Conservation (phyloP, 1,140 invertebrate genomes). For the Drosophila elegans region DNA sequence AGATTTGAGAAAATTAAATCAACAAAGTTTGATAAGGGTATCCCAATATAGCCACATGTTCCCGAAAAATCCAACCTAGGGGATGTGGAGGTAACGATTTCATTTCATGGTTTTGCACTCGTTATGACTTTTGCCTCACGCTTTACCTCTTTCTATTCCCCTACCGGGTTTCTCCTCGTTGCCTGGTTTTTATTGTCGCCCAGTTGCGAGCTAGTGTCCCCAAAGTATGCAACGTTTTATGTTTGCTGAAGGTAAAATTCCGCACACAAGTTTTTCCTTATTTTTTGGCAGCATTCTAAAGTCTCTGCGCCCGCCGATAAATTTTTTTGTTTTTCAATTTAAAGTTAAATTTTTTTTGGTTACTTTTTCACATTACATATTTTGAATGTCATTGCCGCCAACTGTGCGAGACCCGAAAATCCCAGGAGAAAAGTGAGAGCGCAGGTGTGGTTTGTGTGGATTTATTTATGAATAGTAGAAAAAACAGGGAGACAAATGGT, state of each 20-base stretch:
- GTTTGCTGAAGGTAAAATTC: conserved; percentile 73
- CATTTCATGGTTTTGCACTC: conserved; percentile 83
- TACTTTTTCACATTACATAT: conserved; percentile 60
- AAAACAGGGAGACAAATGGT: conserved; percentile 18
- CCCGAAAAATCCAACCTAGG: background rate
- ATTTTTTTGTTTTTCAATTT: conserved; percentile 71
- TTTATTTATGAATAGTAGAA: conserved; percentile 47
- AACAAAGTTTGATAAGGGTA: conserved; percentile 7
- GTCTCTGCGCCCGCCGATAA: conserved; percentile 33
- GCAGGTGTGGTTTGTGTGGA: conserved; percentile 43
- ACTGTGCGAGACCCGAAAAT: conserved; percentile 35
- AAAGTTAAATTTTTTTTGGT: conserved; percentile 75
- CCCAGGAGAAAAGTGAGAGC: conserved; percentile 47
- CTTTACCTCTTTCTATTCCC: conserved; percentile 27
- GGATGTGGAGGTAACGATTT: conserved; percentile 71
- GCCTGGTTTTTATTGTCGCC: conserved; percentile 76
- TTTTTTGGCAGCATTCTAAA: conserved; percentile 41
- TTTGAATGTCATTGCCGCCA: conserved; percentile 70
- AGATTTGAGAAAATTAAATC: background rate
- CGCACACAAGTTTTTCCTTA: conserved; percentile 52
- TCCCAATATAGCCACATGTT: background rate
- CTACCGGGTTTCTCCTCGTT: conserved; percentile 34
- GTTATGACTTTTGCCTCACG: conserved; percentile 75
- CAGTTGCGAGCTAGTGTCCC: conserved; percentile 69
- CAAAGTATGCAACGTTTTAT: conserved; percentile 80